Conservation (phyloP, 2,888 invertebrate species). For the Zhengitettix transpicula region DNA sequence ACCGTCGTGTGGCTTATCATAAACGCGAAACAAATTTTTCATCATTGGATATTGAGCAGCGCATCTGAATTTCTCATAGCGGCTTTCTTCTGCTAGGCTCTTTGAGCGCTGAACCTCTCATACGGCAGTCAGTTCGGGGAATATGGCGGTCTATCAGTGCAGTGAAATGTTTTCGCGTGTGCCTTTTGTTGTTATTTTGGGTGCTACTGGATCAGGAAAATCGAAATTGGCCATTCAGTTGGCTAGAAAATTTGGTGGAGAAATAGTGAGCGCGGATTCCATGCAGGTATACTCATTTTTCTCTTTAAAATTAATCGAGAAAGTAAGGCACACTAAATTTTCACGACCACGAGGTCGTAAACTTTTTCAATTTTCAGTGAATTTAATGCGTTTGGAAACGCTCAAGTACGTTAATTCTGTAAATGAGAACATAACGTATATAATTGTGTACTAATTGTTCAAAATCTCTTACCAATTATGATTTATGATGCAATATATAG, state of each 20-base stretch:
- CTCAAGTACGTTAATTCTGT: too few relatives aligned
- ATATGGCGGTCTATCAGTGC: constrained; percentile 6
- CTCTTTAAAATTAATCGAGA: not conserved
- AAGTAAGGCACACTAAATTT: not conserved
- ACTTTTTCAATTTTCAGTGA: too few relatives aligned
- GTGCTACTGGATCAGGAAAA: constrained; percentile 94
- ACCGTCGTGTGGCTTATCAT: too few relatives aligned
- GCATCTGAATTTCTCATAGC: too few relatives aligned
- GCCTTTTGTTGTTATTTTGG: constrained; percentile 78
- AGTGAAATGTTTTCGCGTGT: constrained; percentile 30
- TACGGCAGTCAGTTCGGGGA: constrained; percentile 1
- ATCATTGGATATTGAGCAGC: too few relatives aligned
- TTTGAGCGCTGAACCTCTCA: constrained; percentile 1
- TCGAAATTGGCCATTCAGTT: constrained; percentile 88
- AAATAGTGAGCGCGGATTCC: constrained; percentile 95
- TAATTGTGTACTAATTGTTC: not conserved
- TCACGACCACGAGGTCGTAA: not conserved
- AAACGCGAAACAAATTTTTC: too few relatives aligned
- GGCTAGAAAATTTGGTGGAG: constrained; percentile 68
- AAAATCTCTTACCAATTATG: not conserved
- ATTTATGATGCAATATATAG: not conserved
- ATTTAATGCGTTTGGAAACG: too few relatives aligned
- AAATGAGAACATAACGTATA: too few relatives aligned
- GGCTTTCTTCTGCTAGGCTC: too few relatives aligned
- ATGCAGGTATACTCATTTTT: constrained; percentile 63